Evolutionary conservation across 2,888 invertebrate species (phyloP), one percentile per base, ranked within the genome.

Genomic region (Liopterus haemorrhoidalis): DNA sequence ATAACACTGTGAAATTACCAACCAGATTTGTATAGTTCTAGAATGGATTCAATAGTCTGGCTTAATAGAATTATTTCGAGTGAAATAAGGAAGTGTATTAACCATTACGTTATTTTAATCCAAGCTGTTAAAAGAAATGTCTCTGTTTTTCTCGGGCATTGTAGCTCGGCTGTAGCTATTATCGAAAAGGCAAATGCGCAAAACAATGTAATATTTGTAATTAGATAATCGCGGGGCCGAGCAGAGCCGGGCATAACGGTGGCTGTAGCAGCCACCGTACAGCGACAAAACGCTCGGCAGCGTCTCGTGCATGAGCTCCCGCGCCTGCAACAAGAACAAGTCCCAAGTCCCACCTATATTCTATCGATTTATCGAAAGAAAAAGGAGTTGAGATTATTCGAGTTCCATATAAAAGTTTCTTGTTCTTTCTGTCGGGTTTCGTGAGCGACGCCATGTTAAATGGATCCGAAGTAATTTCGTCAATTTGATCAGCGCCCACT

Each of bases 401-500:
- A 44, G 37, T 37, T 37, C 44, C 32, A 45, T 39, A 45, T 45
- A 45, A 45, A 45, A 45, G 45, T 45, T 45, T 45, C 24, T 31
- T 28, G 43, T 35, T 33, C 35, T 33, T 28, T 36, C 43, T 37
- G 36, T 36, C 32, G 22, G 21, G 31, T 20, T 22, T 22, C 41
- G 32, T 41, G 58, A 58, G 54, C 54, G 58, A 55, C 59, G 58
- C 61, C 59, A 61, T 63, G 66, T 68, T 68, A 67, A 68, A 69
- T 68, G 66, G 66, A 63, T 62, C 60, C 58, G 68, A 69, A 68
- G 63, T 67, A 69, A 69, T 67, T 64, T 59, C 57, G 52, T 58
- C 57, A 63, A 61, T 61, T 62, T 62, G 64, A 65, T 64, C 63
- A 61, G 38, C 38, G 39, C 36, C 46, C 33, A 43, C 39, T 41